These are phyloP conservation scores for Ichneumoninae sp. DNA, from an alignment of 2,888 invertebrate species.

Conservation along the genomic window DNA sequence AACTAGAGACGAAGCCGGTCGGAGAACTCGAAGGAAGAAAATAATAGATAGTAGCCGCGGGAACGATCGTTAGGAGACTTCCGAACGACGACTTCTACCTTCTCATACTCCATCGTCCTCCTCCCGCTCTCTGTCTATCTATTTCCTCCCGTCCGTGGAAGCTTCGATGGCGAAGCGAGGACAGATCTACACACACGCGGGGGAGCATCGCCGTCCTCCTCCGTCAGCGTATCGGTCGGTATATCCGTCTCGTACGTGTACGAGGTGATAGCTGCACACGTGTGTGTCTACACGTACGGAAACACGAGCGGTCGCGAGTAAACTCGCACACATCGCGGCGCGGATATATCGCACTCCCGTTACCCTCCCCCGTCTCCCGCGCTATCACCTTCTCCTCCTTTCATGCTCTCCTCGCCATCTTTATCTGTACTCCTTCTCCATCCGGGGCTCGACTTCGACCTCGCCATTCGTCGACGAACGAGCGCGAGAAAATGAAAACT, in stretches of 20 bases:
- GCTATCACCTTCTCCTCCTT: conserved; percentile 14
- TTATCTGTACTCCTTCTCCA: conserved; percentile 11
- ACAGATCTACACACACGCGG: conserved; percentile 33
- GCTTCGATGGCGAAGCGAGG: conserved; percentile 38
- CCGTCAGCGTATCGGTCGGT: conserved; percentile 34
- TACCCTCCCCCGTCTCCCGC: background rate
- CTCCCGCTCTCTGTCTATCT: conserved; percentile 33
- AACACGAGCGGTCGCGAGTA: conserved; percentile 20
- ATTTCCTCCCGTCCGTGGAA: conserved; percentile 31
- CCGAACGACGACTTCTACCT: conserved; percentile 50
- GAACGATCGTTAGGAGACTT: conserved; percentile 65
- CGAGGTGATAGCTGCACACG: background rate
- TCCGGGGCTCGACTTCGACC: conserved; percentile 42
- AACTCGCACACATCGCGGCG: conserved; percentile 38
- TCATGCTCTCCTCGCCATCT: conserved; percentile 22
- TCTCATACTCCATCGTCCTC: conserved; percentile 21
- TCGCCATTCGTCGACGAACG: conserved; percentile 21
- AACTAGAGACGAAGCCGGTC: conserved; percentile 17
- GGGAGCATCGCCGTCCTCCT: background rate
- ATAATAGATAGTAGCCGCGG: conserved; percentile 62
- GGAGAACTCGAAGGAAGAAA: conserved; percentile 56
- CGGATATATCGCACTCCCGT: conserved; percentile 23
- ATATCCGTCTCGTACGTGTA: conserved; percentile 36
- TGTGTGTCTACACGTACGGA: conserved; percentile 1
- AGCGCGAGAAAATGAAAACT: background rate